These are phyloP conservation scores for Chionomys nivalis DNA, from an alignment of 2,113 vertebrate species.

Conservation along the genomic window DNA sequence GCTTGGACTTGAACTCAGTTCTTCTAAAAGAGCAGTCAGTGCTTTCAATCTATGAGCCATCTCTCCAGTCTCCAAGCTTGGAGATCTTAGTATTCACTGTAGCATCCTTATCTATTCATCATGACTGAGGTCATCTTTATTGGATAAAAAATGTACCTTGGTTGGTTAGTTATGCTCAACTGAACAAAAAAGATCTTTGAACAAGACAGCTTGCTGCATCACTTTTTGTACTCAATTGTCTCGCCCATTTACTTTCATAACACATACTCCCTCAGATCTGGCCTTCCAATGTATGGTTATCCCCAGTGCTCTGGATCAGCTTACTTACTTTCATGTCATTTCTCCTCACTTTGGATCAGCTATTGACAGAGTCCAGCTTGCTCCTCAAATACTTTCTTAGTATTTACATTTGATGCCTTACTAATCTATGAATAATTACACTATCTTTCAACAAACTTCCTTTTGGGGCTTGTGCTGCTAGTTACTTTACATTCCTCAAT, in stretches of 20 bases:
- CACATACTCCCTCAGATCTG: conserved; percentile 54
- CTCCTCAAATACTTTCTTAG: conserved; percentile 51
- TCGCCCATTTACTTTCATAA: conserved; percentile 54
- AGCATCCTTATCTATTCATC: conserved; percentile 25
- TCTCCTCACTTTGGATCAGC: conserved; percentile 52
- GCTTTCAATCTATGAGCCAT: too few species aligned
- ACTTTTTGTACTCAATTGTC: not conserved
- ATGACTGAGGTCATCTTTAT: not conserved
- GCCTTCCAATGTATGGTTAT: conserved; percentile 67
- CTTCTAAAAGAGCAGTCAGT: too few species aligned
- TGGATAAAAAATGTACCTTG: not conserved
- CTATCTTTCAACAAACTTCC: not conserved
- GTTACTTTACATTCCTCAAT: conserved; percentile 31
- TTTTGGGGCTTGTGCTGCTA: conserved; percentile 52
- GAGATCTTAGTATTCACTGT: conserved; percentile 50
- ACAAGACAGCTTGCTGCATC: not conserved
- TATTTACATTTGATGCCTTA: conserved; percentile 40
- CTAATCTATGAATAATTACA: conserved; percentile 37
- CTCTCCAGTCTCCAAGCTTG: not conserved
- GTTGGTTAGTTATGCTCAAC: not conserved
- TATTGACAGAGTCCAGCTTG: conserved; percentile 61
- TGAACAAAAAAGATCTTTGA: conserved; percentile 51
- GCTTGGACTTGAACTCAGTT: too few species aligned
- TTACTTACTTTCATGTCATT: conserved; percentile 64
- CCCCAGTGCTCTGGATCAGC: not conserved